Evolutionary conservation across 2,113 vertebrate genomes (phyloP).

Genomic region (Xenopus laevis): DNA sequence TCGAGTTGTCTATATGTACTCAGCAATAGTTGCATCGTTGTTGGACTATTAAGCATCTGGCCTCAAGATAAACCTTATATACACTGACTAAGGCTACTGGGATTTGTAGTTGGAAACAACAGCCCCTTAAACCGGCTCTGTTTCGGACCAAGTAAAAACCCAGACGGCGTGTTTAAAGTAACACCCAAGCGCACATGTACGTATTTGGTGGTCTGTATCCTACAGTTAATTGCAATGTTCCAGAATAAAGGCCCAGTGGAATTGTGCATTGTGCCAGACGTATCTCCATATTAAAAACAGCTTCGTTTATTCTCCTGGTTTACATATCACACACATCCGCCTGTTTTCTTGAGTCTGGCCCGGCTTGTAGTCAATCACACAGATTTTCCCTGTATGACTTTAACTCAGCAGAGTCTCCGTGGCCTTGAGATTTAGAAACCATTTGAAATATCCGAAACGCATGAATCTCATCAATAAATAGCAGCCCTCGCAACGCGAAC

Average conservation of each 20-base stretch:
- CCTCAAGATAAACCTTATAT: no score
- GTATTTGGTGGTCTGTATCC: no score
- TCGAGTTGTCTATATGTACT: no score
- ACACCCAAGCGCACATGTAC: no score
- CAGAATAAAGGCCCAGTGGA: background rate
- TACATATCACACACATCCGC: background rate
- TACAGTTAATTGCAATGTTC: background rate
- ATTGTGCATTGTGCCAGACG: background rate
- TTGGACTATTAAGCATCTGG: no score
- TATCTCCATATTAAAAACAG: background rate
- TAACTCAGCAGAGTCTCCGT: background rate
- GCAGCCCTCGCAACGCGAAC: background rate
- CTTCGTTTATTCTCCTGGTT: constrained; percentile 8
- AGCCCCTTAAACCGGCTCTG: no score
- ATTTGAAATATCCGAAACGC: background rate
- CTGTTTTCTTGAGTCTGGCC: background rate
- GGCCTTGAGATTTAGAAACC: no score
- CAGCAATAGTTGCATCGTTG: no score
- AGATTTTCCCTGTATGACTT: background rate
- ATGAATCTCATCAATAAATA: constrained; percentile 1
- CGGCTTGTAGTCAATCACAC: constrained; percentile 19
- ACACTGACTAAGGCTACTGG: no score
- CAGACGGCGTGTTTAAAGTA: no score
- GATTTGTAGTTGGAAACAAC: no score
- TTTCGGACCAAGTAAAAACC: no score